Evolutionary conservation across 2,113 vertebrate species (phyloP).

Genomic region (Etheostoma spectabile): DNA sequence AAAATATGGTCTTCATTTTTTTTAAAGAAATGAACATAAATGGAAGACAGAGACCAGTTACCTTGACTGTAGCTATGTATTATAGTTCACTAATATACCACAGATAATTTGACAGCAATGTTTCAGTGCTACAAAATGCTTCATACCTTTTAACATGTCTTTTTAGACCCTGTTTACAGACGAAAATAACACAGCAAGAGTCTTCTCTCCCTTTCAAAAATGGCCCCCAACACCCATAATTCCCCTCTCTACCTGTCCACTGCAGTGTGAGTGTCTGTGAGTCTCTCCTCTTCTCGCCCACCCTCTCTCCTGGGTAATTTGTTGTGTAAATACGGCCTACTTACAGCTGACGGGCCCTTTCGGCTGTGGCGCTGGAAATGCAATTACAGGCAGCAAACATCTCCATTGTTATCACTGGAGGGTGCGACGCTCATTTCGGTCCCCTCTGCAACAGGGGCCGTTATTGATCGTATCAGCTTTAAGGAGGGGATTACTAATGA

Average conservation of each 20-base stretch:
- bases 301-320: conserved; percentile 81
- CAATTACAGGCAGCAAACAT: conserved; percentile 86
- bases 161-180: conserved; percentile 29
- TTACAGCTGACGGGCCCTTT: conserved; percentile 80
- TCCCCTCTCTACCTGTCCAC: conserved; percentile 62
- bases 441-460: conserved; percentile 59
- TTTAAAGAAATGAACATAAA: background rate
- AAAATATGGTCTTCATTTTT: background rate
- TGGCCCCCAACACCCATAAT: conserved; percentile 55
- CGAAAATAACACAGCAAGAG: conserved; percentile 39
- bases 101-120: background rate
- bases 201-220: conserved; percentile 47
- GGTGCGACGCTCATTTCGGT: conserved; percentile 74
- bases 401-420: conserved; percentile 83
- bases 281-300: conserved; percentile 41
- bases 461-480: conserved; percentile 82
- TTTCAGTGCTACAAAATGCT: conserved; percentile 18
- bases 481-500: conserved; percentile 84
- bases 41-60: background rate
- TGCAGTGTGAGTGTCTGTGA: conserved; percentile 48
- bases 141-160: conserved; percentile 36
- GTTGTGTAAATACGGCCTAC: conserved; percentile 83
- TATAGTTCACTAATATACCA: background rate
- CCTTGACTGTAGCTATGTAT: background rate
- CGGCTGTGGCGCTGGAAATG: conserved; percentile 80